Evolutionary conservation across 2,113 vertebrate genomes (phyloP), one percentile per base, ranked within the genome.

Genomic region (Labeo catla): DNA sequence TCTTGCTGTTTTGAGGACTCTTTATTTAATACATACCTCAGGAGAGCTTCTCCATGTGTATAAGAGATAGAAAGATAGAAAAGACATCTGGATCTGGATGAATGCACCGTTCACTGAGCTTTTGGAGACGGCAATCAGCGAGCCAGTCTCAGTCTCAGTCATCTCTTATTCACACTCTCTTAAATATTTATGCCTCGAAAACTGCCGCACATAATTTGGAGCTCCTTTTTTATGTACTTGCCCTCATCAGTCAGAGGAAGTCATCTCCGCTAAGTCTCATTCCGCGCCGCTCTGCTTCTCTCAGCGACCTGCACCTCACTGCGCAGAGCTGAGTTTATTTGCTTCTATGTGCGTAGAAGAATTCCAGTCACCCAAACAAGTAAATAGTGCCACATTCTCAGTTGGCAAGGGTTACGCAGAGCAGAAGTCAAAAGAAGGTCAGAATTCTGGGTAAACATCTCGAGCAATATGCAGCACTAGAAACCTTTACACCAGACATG

Each of bases 101-200:
- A 76, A 76, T 68, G 49, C 61, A 15, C 57, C 68, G 70, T 88
- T 88, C 50, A 83, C 54, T 70, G 23, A 87, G 83, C 34, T 76
- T 84, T 81, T 81, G 80, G 61, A 87, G 81, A 82, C 28, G 66
- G 81, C 76, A 52, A 83, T 76, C 73, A 19, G 12, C 54, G 68
- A 52, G 50, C 12, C 13, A 45, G 86, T 63, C 68, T 84, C 43
- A 12, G 79, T 87, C 61, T 61, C 68, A 28, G 52, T 61, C 65
- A 88, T 86, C 76, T 83, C 47, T 83, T 88, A 80, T 89, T 89
- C 86, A 84, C 80, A 88, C 86, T 76, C 80, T 65, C 45, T 49
- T 47, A 78, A 66, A 83, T 78, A 86, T 80, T 85, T 76, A 65
- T 66, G 84, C 45, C 79, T 72, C 21, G 85, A 88, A 88, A 87